Evolutionary conservation across 1,140 invertebrate species (phyloP), one percentile per base, ranked within the genome.

Genomic region (Octopus sinensis): DNA sequence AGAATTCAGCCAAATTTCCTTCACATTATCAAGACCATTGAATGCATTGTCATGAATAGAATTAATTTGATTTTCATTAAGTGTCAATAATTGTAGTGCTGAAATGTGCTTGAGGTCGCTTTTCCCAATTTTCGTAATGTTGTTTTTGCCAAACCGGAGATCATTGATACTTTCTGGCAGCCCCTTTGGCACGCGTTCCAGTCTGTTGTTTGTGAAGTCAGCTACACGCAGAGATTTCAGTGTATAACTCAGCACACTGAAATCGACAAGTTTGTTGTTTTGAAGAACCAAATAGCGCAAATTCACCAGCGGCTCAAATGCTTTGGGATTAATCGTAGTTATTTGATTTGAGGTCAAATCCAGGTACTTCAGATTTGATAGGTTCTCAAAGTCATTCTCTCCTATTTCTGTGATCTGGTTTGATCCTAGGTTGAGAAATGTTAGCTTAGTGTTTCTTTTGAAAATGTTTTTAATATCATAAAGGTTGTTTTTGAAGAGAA

Each of bases 21-120:
- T 91, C 6, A 98, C 92, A 85, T 94, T 93, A 85, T 96, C 95
- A 30, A 96, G 88, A 56, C 96, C 92, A 0, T 95, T 95, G 52
- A 98, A 90, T 0, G 96, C 95, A 85, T 96, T 95, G 54, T 97
- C 95, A 89, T 97, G 96, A 6, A 98, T 93, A 4, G 93, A 91
- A 71, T 90, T 91, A 53, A 98, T 92, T 81, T 92, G 91, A 87
- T 97, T 97, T 79, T 94, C 92, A 51, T 95, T 95, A 54, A 98
- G 92, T 86, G 96, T 95, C 52, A 98, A 89, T 53, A 95, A 92
- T 82, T 94, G 94, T 10, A 98, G 89, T 23, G 96, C 90, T 0
- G 96, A 96, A 88, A 97, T 97, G 83, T 95, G 96, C 86, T 96
- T 95, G 81, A 98, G 92, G 87, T 97, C 96, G 17, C 95, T 95